Conservation (phyloP, 2,113 vertebrate genomes). For the Apeltes quadracus region DNA sequence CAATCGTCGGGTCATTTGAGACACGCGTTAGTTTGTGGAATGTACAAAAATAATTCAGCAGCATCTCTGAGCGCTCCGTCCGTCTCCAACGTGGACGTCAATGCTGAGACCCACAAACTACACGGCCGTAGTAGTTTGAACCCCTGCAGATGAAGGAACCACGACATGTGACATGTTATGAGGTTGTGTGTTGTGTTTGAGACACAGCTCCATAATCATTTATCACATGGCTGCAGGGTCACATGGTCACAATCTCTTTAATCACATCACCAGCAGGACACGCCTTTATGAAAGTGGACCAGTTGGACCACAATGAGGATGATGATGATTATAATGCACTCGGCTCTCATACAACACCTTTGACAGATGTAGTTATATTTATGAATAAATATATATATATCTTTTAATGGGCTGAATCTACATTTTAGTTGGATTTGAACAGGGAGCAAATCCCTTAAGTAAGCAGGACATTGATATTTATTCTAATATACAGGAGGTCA, state of each 20-base stretch:
- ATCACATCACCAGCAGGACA: slow-evolving; percentile 1
- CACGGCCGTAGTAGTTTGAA: no score
- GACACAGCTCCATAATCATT: background rate
- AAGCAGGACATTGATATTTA: no score
- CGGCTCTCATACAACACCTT: background rate
- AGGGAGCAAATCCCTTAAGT: background rate
- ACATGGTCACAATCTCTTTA: background rate
- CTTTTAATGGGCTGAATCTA: background rate
- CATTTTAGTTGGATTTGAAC: background rate
- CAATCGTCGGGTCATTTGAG: slow-evolving; percentile 61
- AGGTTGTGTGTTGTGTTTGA: no score
- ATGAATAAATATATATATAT: background rate
- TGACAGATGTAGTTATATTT: background rate
- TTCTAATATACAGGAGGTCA: background rate
- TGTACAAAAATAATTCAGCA: slow-evolving; percentile 54
- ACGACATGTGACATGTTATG: no score
- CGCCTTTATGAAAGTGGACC: background rate
- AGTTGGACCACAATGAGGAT: fast-evolving
- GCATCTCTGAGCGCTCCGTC: background rate
- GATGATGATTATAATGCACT: no score
- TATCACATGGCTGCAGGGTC: background rate
- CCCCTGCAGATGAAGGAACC: slow-evolving; percentile 49
- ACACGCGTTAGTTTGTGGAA: slow-evolving; percentile 7
- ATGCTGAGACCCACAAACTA: no score
- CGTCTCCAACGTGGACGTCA: background rate